A percentile compares a stretch with the other conserved stretches of the same genome.
phyloP scores from a whole-genome alignment of 2,888 invertebrate species.

The Nowickia ferox region DNA sequence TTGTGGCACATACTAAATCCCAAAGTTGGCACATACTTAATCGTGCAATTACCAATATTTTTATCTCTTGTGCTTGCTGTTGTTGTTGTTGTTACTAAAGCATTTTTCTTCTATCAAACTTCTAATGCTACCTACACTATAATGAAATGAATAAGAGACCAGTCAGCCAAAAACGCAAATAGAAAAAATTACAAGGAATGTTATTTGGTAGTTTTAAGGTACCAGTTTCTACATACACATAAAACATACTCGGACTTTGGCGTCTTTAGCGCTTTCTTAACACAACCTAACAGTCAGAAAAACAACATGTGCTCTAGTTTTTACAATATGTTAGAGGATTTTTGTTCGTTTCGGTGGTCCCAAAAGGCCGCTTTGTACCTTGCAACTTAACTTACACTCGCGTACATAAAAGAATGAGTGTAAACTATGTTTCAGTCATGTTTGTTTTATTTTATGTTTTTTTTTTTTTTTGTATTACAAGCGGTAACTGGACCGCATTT shows the following conservation, averaged over 20 bases:
- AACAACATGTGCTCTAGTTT: constrained; percentile 72
- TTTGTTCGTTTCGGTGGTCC: constrained; percentile 26
- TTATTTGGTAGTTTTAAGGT: constrained; percentile 57
- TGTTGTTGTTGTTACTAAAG: neutral
- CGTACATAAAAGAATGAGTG: constrained; percentile 8
- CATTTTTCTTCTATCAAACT: constrained; percentile 66
- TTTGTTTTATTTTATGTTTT: constrained; percentile 26
- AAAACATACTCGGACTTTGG: constrained; percentile 42
- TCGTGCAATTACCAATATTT: constrained; percentile 71
- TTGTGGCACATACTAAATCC: constrained; percentile 69
- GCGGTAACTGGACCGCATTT: constrained; percentile 55
- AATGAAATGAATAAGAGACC: constrained; percentile 9
- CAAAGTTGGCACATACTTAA: constrained; percentile 71
- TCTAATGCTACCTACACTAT: constrained; percentile 71
- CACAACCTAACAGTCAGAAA: constrained; percentile 46
- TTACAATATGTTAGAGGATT: constrained; percentile 26
- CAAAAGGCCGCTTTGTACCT: constrained; percentile 60
- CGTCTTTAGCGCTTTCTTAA: constrained; percentile 55
- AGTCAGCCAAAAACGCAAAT: constrained; percentile 23
- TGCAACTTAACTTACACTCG: constrained; percentile 19
- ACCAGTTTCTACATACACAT: constrained; percentile 38
- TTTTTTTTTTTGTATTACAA: constrained; percentile 11
- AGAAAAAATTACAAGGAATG: constrained; percentile 59
- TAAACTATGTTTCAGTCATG: constrained; percentile 61
- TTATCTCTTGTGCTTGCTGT: constrained; percentile 16